Base-by-base conservation (phyloP, 2,888 invertebrate genomes). In the Ommatoiulus sabulosus region DNA sequence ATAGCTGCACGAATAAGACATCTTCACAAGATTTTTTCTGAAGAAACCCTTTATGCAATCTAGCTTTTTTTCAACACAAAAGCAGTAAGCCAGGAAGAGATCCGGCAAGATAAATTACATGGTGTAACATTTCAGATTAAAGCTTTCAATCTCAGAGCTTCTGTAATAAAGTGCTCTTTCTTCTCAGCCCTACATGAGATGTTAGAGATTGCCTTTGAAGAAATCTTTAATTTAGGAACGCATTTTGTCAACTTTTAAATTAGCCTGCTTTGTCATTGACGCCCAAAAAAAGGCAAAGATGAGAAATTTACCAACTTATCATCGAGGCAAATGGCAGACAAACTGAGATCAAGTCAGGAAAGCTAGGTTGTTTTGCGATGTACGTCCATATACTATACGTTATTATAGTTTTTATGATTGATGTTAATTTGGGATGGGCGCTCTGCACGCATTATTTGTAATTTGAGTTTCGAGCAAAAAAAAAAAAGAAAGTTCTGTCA, bases 91-190 rank as follows among this genome's bases (percentile, higher is more conserved):
- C 35, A 35, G 80, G 80, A 80, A 35, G 80, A 80, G 80, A 80
- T 80, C 35, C 80, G 35, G 35, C 80, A 80, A 80, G 80, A 80
- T 80, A 80, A 80, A 80, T 80, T 80, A 80, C 35, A 24, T 15
- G 12, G 12, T 35, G 35, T 80, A 80, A 80, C 80, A 80, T 80
- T 80, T 80, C 43, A 80, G 80, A 80, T 80, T 80, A 80, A 80
- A 80, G 35, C 80, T 80, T 80, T 80, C 80, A 80, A 80, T 80
- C 80, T 80, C 80, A 80, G 80, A 80, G 80, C 80, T 80, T 80
- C 80, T 35, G 80, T 35, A 80, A 80, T 80, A 80, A 80, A 80
- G 80, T 80, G 10, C 24, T 10, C 35, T 80, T 80, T 80, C 35
- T 80, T 4, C 80, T 80, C 35, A 15, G 15, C 35, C 35, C 80